Base-by-base conservation (phyloP, 2,113 vertebrate species). In the Patagioenas fasciata region DNA sequence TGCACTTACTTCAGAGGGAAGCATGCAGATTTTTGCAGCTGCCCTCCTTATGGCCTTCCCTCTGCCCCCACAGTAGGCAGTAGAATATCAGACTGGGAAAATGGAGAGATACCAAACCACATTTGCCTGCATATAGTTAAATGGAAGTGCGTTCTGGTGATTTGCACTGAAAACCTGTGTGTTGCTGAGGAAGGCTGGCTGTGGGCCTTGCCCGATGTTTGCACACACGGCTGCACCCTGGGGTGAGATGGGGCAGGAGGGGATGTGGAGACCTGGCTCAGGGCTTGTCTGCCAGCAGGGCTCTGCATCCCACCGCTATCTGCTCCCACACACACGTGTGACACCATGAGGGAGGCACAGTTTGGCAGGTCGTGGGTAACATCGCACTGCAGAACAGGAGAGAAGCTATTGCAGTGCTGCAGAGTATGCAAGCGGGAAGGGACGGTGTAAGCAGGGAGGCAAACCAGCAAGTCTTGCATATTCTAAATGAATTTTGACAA, bases 41-140 rank as follows among this genome's bases (percentile, higher is more conserved):
- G 91, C 93, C 93, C 95, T 94, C 91, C 94, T 93, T 96, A 83
- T 94, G 94, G 94, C 94, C 96, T 92, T 95, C 91, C 91, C 86
- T 95, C 96, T 97, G 95, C 96, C 94, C 95, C 95, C 93, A 96
- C 94, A 96, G 87, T 93, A 95, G 93, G 91, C 93, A 96, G 88
- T 9, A 66, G 88, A 95, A 78, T 86, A 95, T 89, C 93, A 95
- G 86, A n/a, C 60, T 48, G 83, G 92, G 90, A 95, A 95, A 77
- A 94, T 60, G 93, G 82, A 96, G 92, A 83, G 34, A 10, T 44
- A 94, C 44, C 93, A 94, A 95, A 62, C 66, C 64, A 83, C 38
- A 5, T 77, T 95, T 91, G 84, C 81, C 91, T 92, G 65, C 16
- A 2, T 60, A 18, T 26, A 77, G 67, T 93, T 58, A 94, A 80